Evolutionary conservation across 1,140 invertebrate genomes (phyloP).

Genomic region (Penaeus japonicus): DNA sequence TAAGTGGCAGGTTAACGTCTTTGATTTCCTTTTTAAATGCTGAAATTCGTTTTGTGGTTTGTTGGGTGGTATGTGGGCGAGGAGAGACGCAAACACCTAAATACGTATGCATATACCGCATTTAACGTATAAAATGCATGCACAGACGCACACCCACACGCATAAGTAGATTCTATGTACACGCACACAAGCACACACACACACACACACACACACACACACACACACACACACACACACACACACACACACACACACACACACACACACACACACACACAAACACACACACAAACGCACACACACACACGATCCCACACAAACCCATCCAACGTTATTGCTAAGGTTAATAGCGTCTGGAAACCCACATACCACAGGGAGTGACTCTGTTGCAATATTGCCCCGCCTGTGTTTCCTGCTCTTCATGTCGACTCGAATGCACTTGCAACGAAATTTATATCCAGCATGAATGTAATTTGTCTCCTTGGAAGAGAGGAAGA

Average conservation of each 20-base stretch:
- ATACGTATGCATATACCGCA: not conserved
- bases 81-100: not conserved
- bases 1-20: no score
- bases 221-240: not conserved
- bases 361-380: no score
- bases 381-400: no score
- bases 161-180: not conserved
- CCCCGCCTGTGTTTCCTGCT: no score
- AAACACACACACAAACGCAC: not conserved
- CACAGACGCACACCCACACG: not conserved
- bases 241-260: not conserved
- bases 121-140: not conserved
- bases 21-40: not conserved
- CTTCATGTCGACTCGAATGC: no score
- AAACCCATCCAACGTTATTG: no score
- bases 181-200: not conserved
- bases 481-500: no score
- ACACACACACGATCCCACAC: not conserved
- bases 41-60: not conserved
- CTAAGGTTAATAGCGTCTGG: no score
- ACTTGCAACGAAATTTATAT: no score
- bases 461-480: no score
- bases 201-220: not conserved
- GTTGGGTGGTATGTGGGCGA: not conserved
- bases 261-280: not conserved